Base-by-base conservation (phyloP, 2,113 vertebrate species). In the Paradoxurus hermaphroditus region DNA sequence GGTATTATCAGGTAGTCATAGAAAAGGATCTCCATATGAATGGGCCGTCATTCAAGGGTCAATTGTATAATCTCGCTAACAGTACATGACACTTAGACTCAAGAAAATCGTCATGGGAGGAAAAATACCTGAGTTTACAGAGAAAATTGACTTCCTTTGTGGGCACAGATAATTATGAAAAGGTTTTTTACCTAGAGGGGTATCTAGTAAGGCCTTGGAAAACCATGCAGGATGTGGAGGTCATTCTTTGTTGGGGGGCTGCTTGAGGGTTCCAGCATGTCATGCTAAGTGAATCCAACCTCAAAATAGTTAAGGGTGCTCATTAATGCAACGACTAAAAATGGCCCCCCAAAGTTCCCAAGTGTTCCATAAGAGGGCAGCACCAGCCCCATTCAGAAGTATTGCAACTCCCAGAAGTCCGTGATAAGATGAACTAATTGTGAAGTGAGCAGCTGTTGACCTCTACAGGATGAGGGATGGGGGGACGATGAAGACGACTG, bases 111-210 rank as follows among this genome's bases (percentile, higher is more conserved):
- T 7, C 56, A 0, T 29, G 56, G n/a, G n/a, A 18, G 25, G 18
- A 34, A 29, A 31, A 46, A 46, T 36, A 13, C 29, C 49, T 19
- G 15, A 19, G 10, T 59, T 70, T 59, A 23, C 1, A 36, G 29
- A 19, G 85, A 49, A 59, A 49, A 39, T 4, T 46, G 29, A 51
- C 31, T 36, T 79, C 13, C 7, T 4, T 1, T 7, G 15, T 44
- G 13, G 21, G 36, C 6, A 21, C 4, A 3, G 1, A 36, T 4
- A 7, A 14, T 41, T 21, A 44, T 25, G 49, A 16, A 68, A n/a
- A 72, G 27, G 2, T 29, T 14, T 1, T 15, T 36, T 3, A 68
- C 27, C 12, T 53, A 39, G 2, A 1, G 13, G 16, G 7, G 9
- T 15, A 27, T 8, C 8, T 10, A 46, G 36, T 3, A 15, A 34